A percentile compares a stretch with the other conserved stretches of the same genome.
Conservation (phyloP, 2,888 invertebrate genomes). For the Zelleria hepariella region DNA sequence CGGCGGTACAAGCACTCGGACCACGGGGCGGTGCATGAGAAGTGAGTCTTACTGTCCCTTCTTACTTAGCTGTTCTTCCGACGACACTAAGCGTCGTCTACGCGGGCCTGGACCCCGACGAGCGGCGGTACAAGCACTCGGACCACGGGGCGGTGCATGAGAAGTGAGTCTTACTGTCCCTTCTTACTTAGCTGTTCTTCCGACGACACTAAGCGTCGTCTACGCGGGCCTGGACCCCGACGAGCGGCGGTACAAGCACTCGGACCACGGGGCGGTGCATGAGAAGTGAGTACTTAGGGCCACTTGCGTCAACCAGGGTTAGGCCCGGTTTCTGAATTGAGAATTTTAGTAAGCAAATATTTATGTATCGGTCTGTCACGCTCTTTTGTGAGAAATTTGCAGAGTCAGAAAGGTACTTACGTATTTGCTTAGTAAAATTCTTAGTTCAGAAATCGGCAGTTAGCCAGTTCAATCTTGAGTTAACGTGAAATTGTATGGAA, state of each 20-base stretch:
- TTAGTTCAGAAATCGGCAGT: no score
- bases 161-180: no score
- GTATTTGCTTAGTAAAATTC: no score
- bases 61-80: conserved; percentile 94
- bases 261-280: conserved; percentile 75
- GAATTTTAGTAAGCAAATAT: no score
- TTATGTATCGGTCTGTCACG: no score
- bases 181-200: conserved; percentile 92
- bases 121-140: conserved; percentile 83
- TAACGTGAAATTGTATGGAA: no score
- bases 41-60: no score
- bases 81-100: conserved; percentile 95
- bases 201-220: conserved; percentile 95
- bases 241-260: conserved; percentile 85
- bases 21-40: conserved; percentile 76
- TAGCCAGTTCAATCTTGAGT: no score
- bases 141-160: conserved; percentile 77
- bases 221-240: conserved; percentile 96
- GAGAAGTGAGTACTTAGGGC: conserved; percentile 83
- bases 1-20: conserved; percentile 83
- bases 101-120: conserved; percentile 95
- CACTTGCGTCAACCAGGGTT: no score
- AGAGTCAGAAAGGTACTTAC: no score
- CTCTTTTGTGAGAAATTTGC: no score
- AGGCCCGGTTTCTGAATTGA: no score